Conservation (phyloP, 2,888 invertebrate species). For the Gibbula magus region DNA sequence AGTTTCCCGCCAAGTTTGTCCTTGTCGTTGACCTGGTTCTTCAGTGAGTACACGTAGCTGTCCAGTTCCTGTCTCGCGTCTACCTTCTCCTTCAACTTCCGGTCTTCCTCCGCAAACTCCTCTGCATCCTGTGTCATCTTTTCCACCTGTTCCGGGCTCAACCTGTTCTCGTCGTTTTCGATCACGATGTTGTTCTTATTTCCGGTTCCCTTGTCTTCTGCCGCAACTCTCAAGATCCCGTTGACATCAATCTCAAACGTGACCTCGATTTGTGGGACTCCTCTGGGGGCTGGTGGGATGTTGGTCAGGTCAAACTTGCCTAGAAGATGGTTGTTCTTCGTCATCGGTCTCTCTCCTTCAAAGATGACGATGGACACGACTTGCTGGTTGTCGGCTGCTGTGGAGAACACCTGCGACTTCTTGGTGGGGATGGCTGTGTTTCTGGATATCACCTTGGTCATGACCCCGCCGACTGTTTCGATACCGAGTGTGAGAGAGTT, state of each 20-base stretch:
- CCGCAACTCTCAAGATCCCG: slow-evolving; percentile 81
- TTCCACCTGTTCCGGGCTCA: slow-evolving; percentile 98
- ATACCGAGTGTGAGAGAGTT: slow-evolving; percentile 99
- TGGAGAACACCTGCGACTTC: slow-evolving; percentile 99
- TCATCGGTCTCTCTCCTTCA: slow-evolving; percentile 99
- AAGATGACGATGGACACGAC: slow-evolving; percentile 94
- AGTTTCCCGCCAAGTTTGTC: slow-evolving; percentile 90
- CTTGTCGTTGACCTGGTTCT: slow-evolving; percentile 96
- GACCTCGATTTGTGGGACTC: slow-evolving; percentile 76
- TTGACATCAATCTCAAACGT: slow-evolving; percentile 79
- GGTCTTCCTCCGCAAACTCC: slow-evolving; percentile 98
- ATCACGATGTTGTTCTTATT: slow-evolving; percentile 99
- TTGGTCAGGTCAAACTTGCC: slow-evolving; percentile 99
- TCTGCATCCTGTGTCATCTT: slow-evolving; percentile 99
- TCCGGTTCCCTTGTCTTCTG: slow-evolving; percentile 99
- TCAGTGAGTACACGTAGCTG: slow-evolving; percentile 93
- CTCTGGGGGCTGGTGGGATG: slow-evolving; percentile 85
- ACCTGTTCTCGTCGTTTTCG: slow-evolving; percentile 96
- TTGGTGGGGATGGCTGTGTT: slow-evolving; percentile 99
- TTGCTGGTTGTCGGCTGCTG: slow-evolving; percentile 98
- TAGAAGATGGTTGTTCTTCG: slow-evolving; percentile 98
- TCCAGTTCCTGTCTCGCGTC: slow-evolving; percentile 98
- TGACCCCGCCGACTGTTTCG: slow-evolving; percentile 99
- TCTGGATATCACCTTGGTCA: slow-evolving; percentile 97
- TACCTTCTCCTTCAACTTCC: slow-evolving; percentile 87